Evolutionary conservation across 2,888 invertebrate genomes (phyloP), one percentile per base, ranked within the genome.

Genomic region (Pachycephus smyrnensis): DNA sequence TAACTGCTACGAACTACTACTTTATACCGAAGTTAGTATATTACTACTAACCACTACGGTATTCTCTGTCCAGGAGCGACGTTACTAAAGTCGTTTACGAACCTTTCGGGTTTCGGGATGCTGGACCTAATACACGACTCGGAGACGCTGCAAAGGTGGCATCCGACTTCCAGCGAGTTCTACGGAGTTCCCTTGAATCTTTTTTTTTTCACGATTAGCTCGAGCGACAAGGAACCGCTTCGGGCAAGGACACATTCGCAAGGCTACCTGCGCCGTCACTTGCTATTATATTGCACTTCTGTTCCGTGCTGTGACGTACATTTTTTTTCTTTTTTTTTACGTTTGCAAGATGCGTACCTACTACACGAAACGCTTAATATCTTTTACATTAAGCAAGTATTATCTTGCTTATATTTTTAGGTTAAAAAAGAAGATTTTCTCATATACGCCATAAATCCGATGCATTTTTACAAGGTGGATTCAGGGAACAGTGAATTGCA

Each of bases 221-320:
- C 55, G 12, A 75, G 73, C 77, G 77, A 77, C 80, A 79, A 77
- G 79, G 75, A 80, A 83, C 79, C 81, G 83, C 84, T 80, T 73
- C 75, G 78, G 83, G 84, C 84, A 84, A 84, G 82, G 84, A 84
- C 83, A 77, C 71, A 76, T 75, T 76, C 79, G 73, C 79, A 75
- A 71, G 71, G 71, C 71, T 71, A 71, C 33, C 12, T 33, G 40
- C 80, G 81, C 80, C 81, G 81, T 80, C 81, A 80, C 75, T 36
- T 40, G 68, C 78, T 79, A 74, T 78, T 75, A 74, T 73, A 35
- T 77, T 75, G 40, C 31, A 36, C 37, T 77, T 77, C 23, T 33
- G 30, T 32, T 33, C 37, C 73, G 35, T 32, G 32, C 30, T 37
- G 68, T 77, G 77, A 77, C 77, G 74, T 69, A 73, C 69, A 35